Evolutionary conservation across 1,140 invertebrate species (phyloP), one percentile per base, ranked within the genome.

Genomic region (Ceratitis capitata): DNA sequence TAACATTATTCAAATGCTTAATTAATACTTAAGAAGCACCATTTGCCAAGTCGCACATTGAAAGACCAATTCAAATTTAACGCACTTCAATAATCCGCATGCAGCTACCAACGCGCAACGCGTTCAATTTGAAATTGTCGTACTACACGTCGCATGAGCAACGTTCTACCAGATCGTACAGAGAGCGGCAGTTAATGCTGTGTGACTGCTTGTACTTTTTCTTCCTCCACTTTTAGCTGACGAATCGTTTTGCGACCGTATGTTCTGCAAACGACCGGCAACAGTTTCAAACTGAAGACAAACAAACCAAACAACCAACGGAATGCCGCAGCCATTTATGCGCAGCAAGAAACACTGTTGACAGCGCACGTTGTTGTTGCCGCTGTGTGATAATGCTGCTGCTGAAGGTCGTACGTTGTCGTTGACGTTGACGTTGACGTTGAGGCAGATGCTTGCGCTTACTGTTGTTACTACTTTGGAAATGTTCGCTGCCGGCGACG

Each of bases 221-320:
- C 32, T 69, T 69, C 14, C 39, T 78, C 9, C 23, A 23, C n/a
- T 47, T 45, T n/a, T 2, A 0, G 7, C 69, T 23, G 10, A 78
- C 7, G 12, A 12, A 78, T 9, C 3, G n/a, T 23, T 23, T 45
- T 78, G n/a, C 35, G 39, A 78, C 12, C 42, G 39, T 26, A 78
- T 2, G 39, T 78, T 47, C 69, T 78, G 4, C n/a, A 78, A n/a
- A 78, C 39, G 42, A 26, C 69, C 69, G 69, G 69, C n/a, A 47
- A 78, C 69, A 78, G 10, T 45, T 26, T 47, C 69, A 78, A 39
- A 78, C 69, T 78, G 69, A 78, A 45, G 69, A n/a, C 69, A 78
- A 78, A 78, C 39, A 45, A 78, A 78, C 39, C n/a, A 45, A 78
- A 23, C 39, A 42, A 3, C 9, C 45, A 39, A 3, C 23, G 39